These are phyloP conservation scores for Pollenia griseotomentosa DNA, from an alignment of 2,888 invertebrate species.

Conservation along the genomic window DNA sequence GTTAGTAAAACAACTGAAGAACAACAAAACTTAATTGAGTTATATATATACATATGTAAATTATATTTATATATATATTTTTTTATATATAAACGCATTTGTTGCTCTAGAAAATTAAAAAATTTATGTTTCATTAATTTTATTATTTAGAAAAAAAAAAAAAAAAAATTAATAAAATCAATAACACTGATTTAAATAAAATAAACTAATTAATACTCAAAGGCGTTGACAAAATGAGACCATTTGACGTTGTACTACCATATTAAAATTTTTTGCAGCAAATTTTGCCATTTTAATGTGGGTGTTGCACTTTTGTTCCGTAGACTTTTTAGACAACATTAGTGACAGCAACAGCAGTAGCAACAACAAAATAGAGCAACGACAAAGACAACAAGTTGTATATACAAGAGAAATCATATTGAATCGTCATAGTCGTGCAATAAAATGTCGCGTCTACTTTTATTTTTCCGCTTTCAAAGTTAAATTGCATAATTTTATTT, in stretches of 20 bases:
- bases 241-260: slow-evolving; percentile 49
- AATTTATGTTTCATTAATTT: background rate
- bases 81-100: background rate
- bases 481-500: slow-evolving; percentile 62
- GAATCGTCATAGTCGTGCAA: slow-evolving; percentile 28
- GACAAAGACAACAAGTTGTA: slow-evolving; percentile 8
- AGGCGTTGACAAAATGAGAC: slow-evolving; percentile 63
- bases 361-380: background rate
- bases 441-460: slow-evolving; percentile 59
- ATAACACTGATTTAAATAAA: background rate
- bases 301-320: slow-evolving; percentile 52
- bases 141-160: background rate
- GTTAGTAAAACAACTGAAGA: too few relatives aligned
- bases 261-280: slow-evolving; percentile 44
- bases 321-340: slow-evolving; percentile 19
- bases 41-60: too few relatives aligned
- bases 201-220: slow-evolving; percentile 54
- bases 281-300: slow-evolving; percentile 45
- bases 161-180: background rate
- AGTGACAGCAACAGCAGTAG: slow-evolving; percentile 24
- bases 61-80: too few relatives aligned
- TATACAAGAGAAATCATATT: slow-evolving; percentile 13
- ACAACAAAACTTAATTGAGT: too few relatives aligned
- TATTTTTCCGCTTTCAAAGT: slow-evolving; percentile 68
- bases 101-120: background rate